phyloP scores from a whole-genome alignment of 2,797 vertebrate species.

The Eulemur rubriventer region DNA sequence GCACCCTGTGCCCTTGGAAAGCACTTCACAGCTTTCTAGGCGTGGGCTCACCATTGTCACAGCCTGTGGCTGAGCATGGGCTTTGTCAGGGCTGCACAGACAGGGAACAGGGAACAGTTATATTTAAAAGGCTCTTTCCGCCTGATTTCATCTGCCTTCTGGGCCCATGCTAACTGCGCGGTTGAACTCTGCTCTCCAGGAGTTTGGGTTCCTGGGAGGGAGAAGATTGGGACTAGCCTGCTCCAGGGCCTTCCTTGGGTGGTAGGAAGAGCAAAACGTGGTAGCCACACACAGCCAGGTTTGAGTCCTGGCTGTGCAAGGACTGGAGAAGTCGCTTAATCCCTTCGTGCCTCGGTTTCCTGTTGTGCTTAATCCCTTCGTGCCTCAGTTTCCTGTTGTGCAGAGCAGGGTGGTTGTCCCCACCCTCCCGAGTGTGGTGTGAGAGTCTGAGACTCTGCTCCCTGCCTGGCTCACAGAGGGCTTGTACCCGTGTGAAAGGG shows the following conservation, averaged over 20 bases:
- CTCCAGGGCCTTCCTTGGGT: neutral
- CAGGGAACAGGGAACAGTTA: neutral
- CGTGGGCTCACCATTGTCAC: neutral
- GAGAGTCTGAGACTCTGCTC: neutral
- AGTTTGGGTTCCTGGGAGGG: neutral
- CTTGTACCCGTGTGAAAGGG: accelerated
- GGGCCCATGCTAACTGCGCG: neutral
- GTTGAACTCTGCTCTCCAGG: neutral
- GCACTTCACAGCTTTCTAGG: neutral
- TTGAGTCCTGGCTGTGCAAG: neutral
- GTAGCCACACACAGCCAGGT: neutral
- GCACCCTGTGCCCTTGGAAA: neutral
- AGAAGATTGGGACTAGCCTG: neutral
- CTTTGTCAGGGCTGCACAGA: neutral
- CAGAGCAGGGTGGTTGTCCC: neutral
- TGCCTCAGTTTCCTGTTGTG: neutral
- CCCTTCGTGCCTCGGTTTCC: neutral
- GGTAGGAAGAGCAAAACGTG: neutral
- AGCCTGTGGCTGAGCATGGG: neutral
- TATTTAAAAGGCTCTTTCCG: neutral
- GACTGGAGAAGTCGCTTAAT: neutral
- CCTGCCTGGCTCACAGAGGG: no score
- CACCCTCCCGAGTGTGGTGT: accelerated
- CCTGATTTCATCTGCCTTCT: neutral
- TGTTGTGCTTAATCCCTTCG: accelerated